phyloP scores from a whole-genome alignment of 2,888 invertebrate species.

The Leptura quadrifasciata region DNA sequence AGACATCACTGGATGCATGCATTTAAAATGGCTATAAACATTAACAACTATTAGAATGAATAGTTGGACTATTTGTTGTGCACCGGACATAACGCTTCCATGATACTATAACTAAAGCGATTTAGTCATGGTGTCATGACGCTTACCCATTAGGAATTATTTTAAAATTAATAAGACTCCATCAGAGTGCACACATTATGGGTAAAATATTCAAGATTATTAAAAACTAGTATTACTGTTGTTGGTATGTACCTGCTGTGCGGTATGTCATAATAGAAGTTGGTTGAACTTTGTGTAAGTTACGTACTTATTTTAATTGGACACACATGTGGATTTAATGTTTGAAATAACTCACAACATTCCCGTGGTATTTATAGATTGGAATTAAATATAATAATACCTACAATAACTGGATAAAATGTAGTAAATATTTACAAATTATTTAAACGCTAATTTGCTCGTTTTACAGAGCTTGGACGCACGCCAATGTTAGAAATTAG shows the following conservation, averaged over 20 bases:
- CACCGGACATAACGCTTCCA: too few relatives aligned
- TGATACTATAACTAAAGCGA: background rate
- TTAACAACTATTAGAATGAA: background rate
- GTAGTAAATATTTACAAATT: slow-evolving; percentile 24
- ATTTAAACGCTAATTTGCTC: slow-evolving; percentile 4
- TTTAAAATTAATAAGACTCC: background rate
- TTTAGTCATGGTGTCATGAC: too few relatives aligned
- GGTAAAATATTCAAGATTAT: background rate
- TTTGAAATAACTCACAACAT: slow-evolving; percentile 44
- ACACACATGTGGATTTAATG: slow-evolving; percentile 51
- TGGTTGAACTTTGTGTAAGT: slow-evolving; percentile 43
- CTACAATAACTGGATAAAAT: slow-evolving; percentile 11
- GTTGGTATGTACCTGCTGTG: slow-evolving; percentile 15
- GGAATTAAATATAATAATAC: slow-evolving; percentile 15
- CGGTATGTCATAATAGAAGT: slow-evolving; percentile 28
- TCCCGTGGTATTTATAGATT: slow-evolving; percentile 5
- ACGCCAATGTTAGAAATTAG: slow-evolving; percentile 8
- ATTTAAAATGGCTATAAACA: background rate
- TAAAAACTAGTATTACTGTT: background rate
- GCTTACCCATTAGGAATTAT: background rate
- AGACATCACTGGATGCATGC: background rate
- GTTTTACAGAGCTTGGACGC: background rate
- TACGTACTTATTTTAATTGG: slow-evolving; percentile 52
- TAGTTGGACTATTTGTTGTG: background rate
- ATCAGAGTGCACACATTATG: background rate